These are phyloP conservation scores for Orius laevigatus DNA, from an alignment of 1,140 invertebrate species.

Conservation along the genomic window DNA sequence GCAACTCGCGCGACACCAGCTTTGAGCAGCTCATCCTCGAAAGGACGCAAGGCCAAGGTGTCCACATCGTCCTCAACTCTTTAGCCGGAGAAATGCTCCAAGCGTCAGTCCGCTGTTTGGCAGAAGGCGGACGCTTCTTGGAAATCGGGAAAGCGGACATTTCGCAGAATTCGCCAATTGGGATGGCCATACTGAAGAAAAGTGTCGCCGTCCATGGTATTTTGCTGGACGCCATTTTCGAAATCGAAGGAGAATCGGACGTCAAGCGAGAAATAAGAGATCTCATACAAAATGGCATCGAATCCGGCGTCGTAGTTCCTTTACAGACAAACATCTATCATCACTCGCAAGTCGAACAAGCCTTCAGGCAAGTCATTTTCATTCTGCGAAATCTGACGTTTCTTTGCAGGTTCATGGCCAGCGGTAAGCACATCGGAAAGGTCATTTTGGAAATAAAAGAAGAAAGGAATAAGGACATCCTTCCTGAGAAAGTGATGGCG, in stretches of 20 bases:
- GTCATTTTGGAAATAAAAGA: slow-evolving; percentile 75
- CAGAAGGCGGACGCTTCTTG: slow-evolving; percentile 77
- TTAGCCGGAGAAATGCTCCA: slow-evolving; percentile 83
- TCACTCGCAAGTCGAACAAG: slow-evolving; percentile 75
- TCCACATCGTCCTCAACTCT: slow-evolving; percentile 87
- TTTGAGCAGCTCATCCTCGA: slow-evolving; percentile 77
- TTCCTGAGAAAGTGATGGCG: slow-evolving; percentile 42
- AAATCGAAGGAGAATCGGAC: slow-evolving; percentile 34
- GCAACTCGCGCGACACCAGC: slow-evolving; percentile 76
- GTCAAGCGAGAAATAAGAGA: slow-evolving; percentile 57
- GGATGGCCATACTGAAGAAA: slow-evolving; percentile 88
- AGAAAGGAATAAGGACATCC: slow-evolving; percentile 42
- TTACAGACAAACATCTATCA: slow-evolving; percentile 65
- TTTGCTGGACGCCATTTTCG: slow-evolving; percentile 77
- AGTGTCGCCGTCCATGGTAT: slow-evolving; percentile 96
- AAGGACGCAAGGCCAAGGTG: slow-evolving; percentile 66
- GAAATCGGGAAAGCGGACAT: slow-evolving; percentile 96
- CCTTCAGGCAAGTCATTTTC: slow-evolving; percentile 43
- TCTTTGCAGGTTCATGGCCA: slow-evolving; percentile 66
- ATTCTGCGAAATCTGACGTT: not conserved
- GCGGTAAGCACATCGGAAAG: slow-evolving; percentile 93
- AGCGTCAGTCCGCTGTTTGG: slow-evolving; percentile 79
- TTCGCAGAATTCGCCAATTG: slow-evolving; percentile 68
- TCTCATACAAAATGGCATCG: slow-evolving; percentile 66
- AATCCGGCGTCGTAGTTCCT: slow-evolving; percentile 67